A percentile compares a stretch with the other conserved stretches of the same genome.
phyloP scores from a whole-genome alignment of 2,113 vertebrate genomes.

The Oncorhynchus clarkii region DNA sequence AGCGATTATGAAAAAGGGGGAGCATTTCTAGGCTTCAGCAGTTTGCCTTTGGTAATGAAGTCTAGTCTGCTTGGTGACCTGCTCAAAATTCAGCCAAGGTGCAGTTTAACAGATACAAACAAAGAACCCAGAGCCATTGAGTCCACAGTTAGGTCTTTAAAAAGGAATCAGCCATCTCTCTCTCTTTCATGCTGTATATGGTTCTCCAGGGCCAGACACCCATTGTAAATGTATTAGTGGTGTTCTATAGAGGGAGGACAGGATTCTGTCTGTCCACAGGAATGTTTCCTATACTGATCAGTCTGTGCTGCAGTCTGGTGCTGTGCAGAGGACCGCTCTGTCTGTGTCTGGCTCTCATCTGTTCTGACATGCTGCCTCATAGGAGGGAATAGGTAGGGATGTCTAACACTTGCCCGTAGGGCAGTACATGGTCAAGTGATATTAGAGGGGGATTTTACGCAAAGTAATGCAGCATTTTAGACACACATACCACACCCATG shows the following conservation, averaged over 20 bases:
- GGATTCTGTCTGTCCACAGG: constrained; percentile 7
- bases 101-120: neutral
- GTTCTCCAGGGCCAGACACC: neutral
- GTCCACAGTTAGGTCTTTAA: neutral
- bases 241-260: neutral
- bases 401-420: constrained; percentile 9
- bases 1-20: neutral
- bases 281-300: constrained; percentile 5
- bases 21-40: neutral
- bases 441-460: constrained; percentile 19
- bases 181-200: constrained; percentile 5
- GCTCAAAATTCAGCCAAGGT: neutral
- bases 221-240: constrained; percentile 14
- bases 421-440: constrained; percentile 13
- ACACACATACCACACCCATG: neutral
- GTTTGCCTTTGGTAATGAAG: neutral
- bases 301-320: neutral
- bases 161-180: constrained; percentile 30
- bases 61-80: neutral
- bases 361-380: constrained; percentile 28
- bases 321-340: neutral
- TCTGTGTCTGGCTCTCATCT: constrained; percentile 31
- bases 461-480: constrained; percentile 9
- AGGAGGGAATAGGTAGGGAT: constrained; percentile 24
- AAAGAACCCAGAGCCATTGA: neutral